These are phyloP conservation scores for Limnothrissa miodon DNA, from an alignment of 2,113 vertebrate genomes.

Conservation along the genomic window DNA sequence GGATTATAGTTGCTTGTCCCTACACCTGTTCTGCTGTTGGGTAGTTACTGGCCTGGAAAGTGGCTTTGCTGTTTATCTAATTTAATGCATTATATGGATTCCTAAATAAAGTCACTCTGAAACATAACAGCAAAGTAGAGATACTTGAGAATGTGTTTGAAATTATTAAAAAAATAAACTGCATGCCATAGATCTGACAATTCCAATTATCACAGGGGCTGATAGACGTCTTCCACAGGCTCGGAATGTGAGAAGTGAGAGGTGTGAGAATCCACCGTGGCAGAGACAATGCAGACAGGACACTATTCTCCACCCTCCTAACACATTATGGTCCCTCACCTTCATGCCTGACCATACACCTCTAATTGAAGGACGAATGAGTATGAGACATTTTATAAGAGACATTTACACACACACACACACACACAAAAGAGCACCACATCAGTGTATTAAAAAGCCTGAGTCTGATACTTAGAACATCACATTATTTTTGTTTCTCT, in stretches of 20 bases:
- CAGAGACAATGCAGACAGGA: not conserved
- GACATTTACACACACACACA: conserved; percentile 9
- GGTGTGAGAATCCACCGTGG: not conserved
- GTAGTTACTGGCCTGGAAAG: not conserved
- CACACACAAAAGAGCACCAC: not conserved
- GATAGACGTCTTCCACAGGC: not conserved
- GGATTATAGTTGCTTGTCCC: not conserved
- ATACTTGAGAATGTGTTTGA: not conserved
- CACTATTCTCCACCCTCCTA: not conserved
- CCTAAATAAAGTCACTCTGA: not conserved
- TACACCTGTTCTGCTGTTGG: not conserved
- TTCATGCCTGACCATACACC: not conserved
- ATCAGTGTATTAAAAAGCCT: not conserved
- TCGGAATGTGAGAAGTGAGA: not conserved
- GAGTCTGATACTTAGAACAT: too few relatives aligned
- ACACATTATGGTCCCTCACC: not conserved
- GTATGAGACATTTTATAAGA: conserved; percentile 23
- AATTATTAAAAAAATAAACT: not conserved
- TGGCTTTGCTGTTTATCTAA: not conserved
- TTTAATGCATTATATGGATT: too few relatives aligned
- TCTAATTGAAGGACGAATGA: not conserved
- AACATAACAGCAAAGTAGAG: not conserved
- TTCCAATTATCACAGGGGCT: not conserved
- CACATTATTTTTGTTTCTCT: too few relatives aligned
- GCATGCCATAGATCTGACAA: not conserved